Evolutionary conservation across 2,797 vertebrate species (phyloP).

Genomic region (Antrozous pallidus): DNA sequence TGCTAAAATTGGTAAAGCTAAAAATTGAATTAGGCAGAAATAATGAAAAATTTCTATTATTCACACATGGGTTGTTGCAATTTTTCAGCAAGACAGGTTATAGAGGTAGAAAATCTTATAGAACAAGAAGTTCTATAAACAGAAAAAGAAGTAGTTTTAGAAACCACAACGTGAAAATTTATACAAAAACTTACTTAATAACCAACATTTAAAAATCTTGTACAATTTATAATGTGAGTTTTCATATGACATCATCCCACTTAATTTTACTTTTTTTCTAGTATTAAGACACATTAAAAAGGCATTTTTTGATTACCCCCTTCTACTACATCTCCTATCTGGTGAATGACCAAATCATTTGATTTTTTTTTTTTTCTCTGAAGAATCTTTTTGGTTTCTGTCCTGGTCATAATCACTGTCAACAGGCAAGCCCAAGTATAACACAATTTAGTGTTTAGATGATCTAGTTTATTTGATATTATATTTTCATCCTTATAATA

Average conservation of each 20-base stretch:
- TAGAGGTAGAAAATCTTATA: conserved; percentile 45
- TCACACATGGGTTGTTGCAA: conserved; percentile 55
- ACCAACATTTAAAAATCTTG: not conserved
- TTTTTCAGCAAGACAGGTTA: conserved; percentile 66
- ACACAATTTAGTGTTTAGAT: not conserved
- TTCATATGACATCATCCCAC: not conserved
- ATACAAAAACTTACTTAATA: not conserved
- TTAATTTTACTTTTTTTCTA: not conserved
- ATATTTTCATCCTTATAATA: not conserved
- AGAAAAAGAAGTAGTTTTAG: not conserved
- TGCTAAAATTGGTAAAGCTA: conserved; percentile 52
- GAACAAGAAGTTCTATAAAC: too few relatives aligned
- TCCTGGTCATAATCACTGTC: not conserved
- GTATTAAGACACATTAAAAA: not conserved
- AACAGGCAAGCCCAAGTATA: not conserved
- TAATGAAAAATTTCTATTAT: conserved; percentile 68
- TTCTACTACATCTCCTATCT: not conserved
- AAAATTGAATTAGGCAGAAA: conserved; percentile 68
- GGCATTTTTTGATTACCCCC: not conserved
- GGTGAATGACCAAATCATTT: not conserved
- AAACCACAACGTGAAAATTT: conserved; percentile 3
- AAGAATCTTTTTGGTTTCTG: not conserved
- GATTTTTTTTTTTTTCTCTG: not conserved
- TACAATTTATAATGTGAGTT: not conserved
- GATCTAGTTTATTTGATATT: not conserved